Conservation (phyloP, 2,113 vertebrate genomes). For the Actinemys pallida region DNA sequence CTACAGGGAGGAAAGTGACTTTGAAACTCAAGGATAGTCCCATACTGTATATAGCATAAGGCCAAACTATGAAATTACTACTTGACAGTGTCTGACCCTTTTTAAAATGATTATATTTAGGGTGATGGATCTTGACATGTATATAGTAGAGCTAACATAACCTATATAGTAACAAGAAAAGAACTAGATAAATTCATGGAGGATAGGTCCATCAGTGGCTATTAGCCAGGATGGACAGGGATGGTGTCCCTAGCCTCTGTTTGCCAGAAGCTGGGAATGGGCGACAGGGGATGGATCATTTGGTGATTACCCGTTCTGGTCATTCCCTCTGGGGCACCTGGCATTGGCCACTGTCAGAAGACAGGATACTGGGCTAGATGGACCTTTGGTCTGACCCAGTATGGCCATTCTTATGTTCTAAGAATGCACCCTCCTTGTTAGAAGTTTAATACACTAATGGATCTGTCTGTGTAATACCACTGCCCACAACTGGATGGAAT, state of each 20-base stretch:
- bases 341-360: no score
- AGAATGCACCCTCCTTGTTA: background rate
- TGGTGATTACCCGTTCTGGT: no score
- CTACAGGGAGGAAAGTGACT: background rate
- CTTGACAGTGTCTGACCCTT: background rate
- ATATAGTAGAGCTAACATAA: background rate
- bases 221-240: no score
- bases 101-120: background rate
- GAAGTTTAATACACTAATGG: background rate
- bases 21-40: background rate
- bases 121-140: background rate
- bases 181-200: no score
- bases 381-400: no score
- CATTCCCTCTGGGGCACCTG: no score
- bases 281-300: no score
- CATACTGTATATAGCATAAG: background rate
- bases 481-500: slow-evolving; percentile 22
- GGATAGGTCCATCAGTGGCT: no score
- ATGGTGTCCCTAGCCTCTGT: no score
- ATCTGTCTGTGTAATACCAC: slow-evolving; percentile 20
- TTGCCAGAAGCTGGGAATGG: no score
- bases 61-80: background rate
- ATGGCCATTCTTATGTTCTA: no score
- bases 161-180: background rate
- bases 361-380: no score